Evolutionary conservation across 1,140 invertebrate species (phyloP), one percentile per base, ranked within the genome.

Genomic region (Lucilia cuprina): DNA sequence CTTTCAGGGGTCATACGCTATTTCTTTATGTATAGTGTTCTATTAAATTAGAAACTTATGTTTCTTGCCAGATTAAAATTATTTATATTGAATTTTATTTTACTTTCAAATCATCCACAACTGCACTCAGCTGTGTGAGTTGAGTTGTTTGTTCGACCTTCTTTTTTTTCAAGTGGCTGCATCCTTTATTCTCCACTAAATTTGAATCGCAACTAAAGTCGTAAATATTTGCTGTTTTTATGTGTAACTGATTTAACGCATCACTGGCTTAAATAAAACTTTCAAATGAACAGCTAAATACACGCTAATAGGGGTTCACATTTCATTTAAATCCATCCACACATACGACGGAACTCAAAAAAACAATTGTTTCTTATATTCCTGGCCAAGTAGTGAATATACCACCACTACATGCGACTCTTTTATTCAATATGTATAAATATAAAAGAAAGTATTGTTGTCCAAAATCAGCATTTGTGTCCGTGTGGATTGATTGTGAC

Each of bases 211-310:
- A 41, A 21, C 30, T 35, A 25, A 83, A 83, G 30, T 75, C 30
- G 13, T 30, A 75, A 75, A 75, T 30, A 82, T 47, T 84, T 30
- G 84, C 47, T 80, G 83, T 60, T 17, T 13, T 78, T 35, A 55
- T 82, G 21, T 82, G 60, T 82, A 50, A 35, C 25, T 86, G 87
- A 90, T 90, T 90, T 90, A 89, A 90, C 89, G 87, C 89, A 88
- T 87, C 89, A 88, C 85, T 88, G 89, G 87, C 86, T 86, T 77
- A 87, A 86, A 89, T 88, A 89, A 88, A 89, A 90, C 89, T 89
- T 90, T 90, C 87, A 90, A 90, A 90, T 90, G 89, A 90, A 90
- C 89, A 90, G 89, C 86, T 90, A 90, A 90, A 90, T 89, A 89
- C 89, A 87, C 87, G 86, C 89, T 90, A 90, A 90, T 90, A 90